Evolutionary conservation across 2,113 vertebrate species (phyloP).

Genomic region (Heptranchias perlo): DNA sequence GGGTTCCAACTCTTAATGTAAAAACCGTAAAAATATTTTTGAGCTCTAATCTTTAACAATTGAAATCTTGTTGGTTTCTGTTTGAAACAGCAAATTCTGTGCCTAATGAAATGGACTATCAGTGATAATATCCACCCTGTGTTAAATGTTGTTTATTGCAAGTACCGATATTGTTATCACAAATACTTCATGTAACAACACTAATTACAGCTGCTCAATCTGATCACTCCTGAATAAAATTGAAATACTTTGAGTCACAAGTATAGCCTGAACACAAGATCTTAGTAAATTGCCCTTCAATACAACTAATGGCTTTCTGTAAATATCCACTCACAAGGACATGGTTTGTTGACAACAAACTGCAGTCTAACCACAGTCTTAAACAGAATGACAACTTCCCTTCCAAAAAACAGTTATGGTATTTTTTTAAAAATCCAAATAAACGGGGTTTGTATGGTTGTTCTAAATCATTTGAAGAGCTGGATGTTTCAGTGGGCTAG

Average conservation of each 20-base stretch:
- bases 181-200: slow-evolving; percentile 6
- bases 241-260: neutral
- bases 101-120: neutral
- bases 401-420: neutral
- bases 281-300: neutral
- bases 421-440: neutral
- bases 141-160: slow-evolving; percentile 24
- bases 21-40: neutral
- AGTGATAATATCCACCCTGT: neutral
- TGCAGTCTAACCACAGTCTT: neutral
- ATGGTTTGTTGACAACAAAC: neutral
- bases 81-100: neutral
- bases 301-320: too few species aligned
- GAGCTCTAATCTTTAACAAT: neutral
- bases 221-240: neutral
- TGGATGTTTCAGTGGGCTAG: neutral
- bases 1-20: neutral
- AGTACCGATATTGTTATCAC: slow-evolving; percentile 23
- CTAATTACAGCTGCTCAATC: neutral
- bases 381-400: neutral
- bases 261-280: neutral
- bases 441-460: neutral
- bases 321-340: neutral
- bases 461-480: neutral
- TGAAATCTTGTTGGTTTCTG: neutral